Conservation (phyloP, 2,797 vertebrate species). For the Neosilurus hyrtlii region DNA sequence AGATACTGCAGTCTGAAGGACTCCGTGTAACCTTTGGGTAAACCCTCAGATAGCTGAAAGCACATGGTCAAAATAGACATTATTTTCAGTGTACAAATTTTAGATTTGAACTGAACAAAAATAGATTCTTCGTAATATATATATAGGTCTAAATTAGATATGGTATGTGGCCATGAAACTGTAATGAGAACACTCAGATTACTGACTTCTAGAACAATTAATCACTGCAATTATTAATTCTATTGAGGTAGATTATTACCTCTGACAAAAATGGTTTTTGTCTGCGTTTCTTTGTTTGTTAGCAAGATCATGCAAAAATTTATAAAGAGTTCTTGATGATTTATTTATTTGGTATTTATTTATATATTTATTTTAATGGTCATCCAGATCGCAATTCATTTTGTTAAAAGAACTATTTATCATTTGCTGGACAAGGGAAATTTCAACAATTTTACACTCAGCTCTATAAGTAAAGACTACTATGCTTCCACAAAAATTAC, state of each 20-base stretch:
- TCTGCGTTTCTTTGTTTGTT: too few species aligned
- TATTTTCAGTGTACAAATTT: neutral
- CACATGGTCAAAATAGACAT: neutral
- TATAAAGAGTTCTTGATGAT: too few species aligned
- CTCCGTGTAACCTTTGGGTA: slow-evolving; percentile 64
- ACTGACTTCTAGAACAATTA: neutral
- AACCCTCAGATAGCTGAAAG: slow-evolving; percentile 74
- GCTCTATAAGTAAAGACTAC: too few species aligned
- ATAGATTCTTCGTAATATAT: neutral
- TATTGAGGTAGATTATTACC: neutral
- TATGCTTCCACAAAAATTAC: too few species aligned
- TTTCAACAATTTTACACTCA: too few species aligned
- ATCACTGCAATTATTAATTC: neutral
- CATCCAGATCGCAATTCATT: too few species aligned
- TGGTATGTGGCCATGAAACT: neutral
- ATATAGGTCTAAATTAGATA: neutral
- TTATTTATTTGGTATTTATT: too few species aligned
- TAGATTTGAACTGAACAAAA: neutral
- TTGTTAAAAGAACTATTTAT: too few species aligned
- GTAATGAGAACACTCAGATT: neutral
- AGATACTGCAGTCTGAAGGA: slow-evolving; percentile 85
- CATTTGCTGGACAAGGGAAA: too few species aligned
- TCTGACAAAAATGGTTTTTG: too few species aligned
- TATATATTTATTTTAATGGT: too few species aligned
- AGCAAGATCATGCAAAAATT: too few species aligned